Base-by-base conservation (phyloP, 2,113 vertebrate species). In the Elanus axillaris region DNA sequence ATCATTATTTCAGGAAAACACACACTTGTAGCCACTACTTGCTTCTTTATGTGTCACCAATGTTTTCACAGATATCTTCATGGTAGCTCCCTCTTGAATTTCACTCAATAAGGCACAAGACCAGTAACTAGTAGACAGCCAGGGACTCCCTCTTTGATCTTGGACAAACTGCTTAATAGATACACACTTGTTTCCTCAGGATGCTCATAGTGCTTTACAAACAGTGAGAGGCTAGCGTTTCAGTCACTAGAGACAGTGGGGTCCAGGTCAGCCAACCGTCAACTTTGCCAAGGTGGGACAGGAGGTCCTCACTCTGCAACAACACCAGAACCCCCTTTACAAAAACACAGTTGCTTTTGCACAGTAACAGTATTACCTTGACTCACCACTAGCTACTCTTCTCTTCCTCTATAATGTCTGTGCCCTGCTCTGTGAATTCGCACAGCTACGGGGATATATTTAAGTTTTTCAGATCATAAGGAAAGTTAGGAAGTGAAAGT, bases 11-110 rank as follows among this genome's bases (percentile, higher is more conserved):
- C 40, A 78, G 94, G n/a, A 71, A 92, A 72, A 81, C 10, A 40
- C 10, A 56, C 3, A 13, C 23, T 48, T 38, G 13, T 45, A 56
- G 27, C 21, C 45, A 67, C 4, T 58, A n/a, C 26, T 63, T 68
- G 15, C 34, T 72, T 52, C 55, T 86, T 84, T 17, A n/a, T 0
- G 0, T 2, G 3, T 43, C 26, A 50, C 43, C 26, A 32, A 0
- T 7, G 79, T 82, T 93, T 85, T 68, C 34, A 60, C 11, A 67
- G 27, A 12, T 36, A 75, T 7, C 45, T 75, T 83, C 38, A 47
- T 48, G 16, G 5, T 22, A 82, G 40, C 18, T 50, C 32, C 34
- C 25, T 81, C 86, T 84, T 75, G 48, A 81, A 74, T 68, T 71
- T 47, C 60, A 83, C 16, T 43, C 0, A 2, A 56, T 36, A 88